Base-by-base conservation (phyloP, 2,797 vertebrate species). In the Danionella dracula region DNA sequence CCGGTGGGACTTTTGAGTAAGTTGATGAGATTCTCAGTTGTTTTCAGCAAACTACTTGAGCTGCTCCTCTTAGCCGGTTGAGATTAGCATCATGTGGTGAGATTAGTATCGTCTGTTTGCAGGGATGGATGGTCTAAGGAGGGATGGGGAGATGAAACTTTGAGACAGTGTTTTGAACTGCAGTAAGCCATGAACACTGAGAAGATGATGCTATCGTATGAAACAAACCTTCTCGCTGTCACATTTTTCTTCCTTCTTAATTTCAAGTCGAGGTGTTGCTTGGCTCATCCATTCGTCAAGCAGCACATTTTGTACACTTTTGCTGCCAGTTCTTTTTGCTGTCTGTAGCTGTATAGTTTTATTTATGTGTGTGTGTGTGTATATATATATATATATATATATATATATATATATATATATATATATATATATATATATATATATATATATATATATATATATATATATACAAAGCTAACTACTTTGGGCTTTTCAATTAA, bases 51-150 rank as follows among this genome's bases (percentile, higher is more conserved):
- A 53, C 41, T 68, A 19, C 38, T 55, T 44, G 41, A 67, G 59
- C 31, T 0, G 38, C 40, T 53, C 34, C 42, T 46, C 57, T 23
- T 32, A 21, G 29, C 44, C 19, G 35, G 15, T 7, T 53, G 31
- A 17, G 89, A 92, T 91, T 91, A 70, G 53, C 51, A 15, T 57
- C 72, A 71, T 59, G 63, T 74, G 48, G 71, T 54, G 69, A 40
- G 62, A 75, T 27, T 27, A 27, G 23, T 6, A 27, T 27, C 23
- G 66, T 70, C 21, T 64, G 64, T 59, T 56, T 50, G 69, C 72
- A 46, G 31, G 35, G 31, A 29, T 40, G 35, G n/a, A 29, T 11
- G 21, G 16, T 56, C 53, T 27, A 35, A 41, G 38, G 53, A 51
- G 37, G 8, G 11, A 20, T 19, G 38, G 15, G 15, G 12, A 48